Evolutionary conservation across 2,797 vertebrate genomes (phyloP).

Genomic region (Xenentodon cancila): DNA sequence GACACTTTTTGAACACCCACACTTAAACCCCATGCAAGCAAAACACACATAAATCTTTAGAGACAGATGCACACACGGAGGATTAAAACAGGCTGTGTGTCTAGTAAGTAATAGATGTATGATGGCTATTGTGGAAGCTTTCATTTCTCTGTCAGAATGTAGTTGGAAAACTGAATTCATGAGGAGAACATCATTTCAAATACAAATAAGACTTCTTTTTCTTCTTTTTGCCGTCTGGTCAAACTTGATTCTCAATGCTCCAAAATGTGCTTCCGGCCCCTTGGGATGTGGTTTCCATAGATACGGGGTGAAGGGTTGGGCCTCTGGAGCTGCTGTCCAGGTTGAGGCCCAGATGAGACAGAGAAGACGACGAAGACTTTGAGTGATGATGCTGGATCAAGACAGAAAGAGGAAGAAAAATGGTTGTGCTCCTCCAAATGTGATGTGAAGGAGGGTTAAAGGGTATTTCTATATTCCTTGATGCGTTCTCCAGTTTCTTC

Average conservation of each 20-base stretch:
- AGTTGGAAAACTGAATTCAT: conserved; percentile 34
- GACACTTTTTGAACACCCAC: conserved; percentile 62
- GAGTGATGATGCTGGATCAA: conserved; percentile 15
- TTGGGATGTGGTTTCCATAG: conserved; percentile 31
- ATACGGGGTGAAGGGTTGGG: conserved; percentile 23
- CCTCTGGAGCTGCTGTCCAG: conserved; percentile 13
- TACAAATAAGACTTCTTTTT: not conserved
- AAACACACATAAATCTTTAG: conserved; percentile 20
- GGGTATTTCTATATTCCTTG: conserved; percentile 19
- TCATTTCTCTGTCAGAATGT: conserved; percentile 36
- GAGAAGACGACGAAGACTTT: conserved; percentile 3
- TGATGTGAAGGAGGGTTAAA: conserved; percentile 49
- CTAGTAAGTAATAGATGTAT: conserved; percentile 14
- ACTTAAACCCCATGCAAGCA: conserved; percentile 56
- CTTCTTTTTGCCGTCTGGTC: not conserved
- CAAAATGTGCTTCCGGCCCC: not conserved
- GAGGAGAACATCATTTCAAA: not conserved
- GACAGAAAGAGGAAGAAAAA: conserved; percentile 5
- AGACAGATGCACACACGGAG: not conserved
- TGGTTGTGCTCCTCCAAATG: conserved; percentile 54
- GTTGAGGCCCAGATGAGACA: conserved; percentile 17
- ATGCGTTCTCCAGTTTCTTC: conserved; percentile 43
- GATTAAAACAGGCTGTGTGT: conserved; percentile 4
- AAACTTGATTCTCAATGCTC: not conserved
- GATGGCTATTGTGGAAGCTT: conserved; percentile 33